Conservation (phyloP, 2,797 vertebrate genomes). For the Epinephelus malabaricus region DNA sequence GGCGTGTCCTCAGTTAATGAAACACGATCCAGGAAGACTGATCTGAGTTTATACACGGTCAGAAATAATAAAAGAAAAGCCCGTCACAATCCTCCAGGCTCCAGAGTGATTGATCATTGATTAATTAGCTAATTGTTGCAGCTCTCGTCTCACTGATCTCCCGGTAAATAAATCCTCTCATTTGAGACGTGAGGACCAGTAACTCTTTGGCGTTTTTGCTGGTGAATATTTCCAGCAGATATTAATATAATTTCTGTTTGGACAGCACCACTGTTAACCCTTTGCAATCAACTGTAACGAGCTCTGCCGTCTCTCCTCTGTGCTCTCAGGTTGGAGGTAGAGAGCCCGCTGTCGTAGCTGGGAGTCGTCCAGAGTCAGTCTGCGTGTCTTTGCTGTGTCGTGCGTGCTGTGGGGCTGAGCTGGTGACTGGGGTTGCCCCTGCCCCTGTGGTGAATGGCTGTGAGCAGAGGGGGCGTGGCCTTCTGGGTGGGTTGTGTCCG, state of each 20-base stretch:
- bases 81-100: too few species aligned
- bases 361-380: neutral
- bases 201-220: neutral
- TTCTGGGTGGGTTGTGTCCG: conserved; percentile 83
- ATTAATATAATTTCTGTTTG: neutral
- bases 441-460: conserved; percentile 86
- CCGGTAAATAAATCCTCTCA: too few species aligned
- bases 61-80: too few species aligned
- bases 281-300: neutral
- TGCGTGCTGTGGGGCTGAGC: conserved; percentile 46
- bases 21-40: too few species aligned
- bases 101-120: too few species aligned
- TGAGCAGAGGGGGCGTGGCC: conserved; percentile 82
- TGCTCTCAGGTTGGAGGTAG: conserved; percentile 31
- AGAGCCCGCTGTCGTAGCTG: conserved; percentile 5
- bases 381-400: conserved; percentile 19
- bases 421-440: conserved; percentile 66
- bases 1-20: too few species aligned
- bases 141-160: too few species aligned
- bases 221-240: neutral
- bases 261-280: neutral
- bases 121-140: too few species aligned
- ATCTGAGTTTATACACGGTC: too few species aligned
- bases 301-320: conserved; percentile 7
- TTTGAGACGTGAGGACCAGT: neutral